Evolutionary conservation across 2,888 invertebrate species (phyloP).

Genomic region (Diarsia rubi): DNA sequence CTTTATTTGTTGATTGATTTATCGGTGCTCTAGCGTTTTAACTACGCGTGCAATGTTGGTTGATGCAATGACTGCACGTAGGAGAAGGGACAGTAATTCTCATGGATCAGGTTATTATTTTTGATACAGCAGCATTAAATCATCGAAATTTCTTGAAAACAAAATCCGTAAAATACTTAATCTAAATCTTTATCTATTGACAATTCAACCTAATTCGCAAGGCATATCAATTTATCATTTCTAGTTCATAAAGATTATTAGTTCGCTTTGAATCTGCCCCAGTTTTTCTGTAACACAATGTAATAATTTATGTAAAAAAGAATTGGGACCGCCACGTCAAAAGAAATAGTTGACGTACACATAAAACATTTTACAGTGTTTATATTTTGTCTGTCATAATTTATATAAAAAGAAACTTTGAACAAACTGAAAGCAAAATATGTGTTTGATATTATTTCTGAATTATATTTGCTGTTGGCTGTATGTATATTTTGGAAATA

Average conservation of each 20-base stretch:
- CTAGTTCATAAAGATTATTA: conserved; percentile 26
- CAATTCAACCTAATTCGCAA: conserved; percentile 5
- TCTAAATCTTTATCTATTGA: not conserved
- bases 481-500: conserved; percentile 42
- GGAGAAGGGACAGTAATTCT: not conserved
- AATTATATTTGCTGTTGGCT: conserved; percentile 29
- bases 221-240: conserved; percentile 3
- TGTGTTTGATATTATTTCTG: conserved; percentile 27
- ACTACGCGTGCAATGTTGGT: conserved; percentile 5
- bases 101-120: not conserved
- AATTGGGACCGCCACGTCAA: conserved; percentile 22
- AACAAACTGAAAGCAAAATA: conserved; percentile 26
- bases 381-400: conserved; percentile 33
- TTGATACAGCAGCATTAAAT: not conserved
- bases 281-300: conserved; percentile 40
- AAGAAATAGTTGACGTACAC: conserved; percentile 24
- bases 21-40: conserved; percentile 18
- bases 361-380: conserved; percentile 42
- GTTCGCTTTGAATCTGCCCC: conserved; percentile 28
- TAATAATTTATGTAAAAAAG: conserved; percentile 38
- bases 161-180: too few species aligned
- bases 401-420: conserved; percentile 23
- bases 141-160: not conserved
- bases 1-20: conserved; percentile 55
- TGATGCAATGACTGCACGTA: not conserved